A percentile compares a stretch with the other conserved stretches of the same genome.
Conservation (phyloP, 2,797 vertebrate species). For the Harpagifer antarcticus region DNA sequence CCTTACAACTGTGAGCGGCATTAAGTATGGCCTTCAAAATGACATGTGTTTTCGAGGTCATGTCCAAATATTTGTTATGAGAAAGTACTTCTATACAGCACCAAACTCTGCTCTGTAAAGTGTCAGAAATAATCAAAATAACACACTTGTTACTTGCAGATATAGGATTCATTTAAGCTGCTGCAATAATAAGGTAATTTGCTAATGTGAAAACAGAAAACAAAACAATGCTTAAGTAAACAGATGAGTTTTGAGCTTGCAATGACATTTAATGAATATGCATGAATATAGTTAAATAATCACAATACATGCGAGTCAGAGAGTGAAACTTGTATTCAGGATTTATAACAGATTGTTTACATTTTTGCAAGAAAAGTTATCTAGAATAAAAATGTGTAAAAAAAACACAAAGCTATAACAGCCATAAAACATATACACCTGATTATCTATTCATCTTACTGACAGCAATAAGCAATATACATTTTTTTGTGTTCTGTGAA, state of each 20-base stretch:
- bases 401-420: slow-evolving; percentile 26
- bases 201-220: slow-evolving; percentile 13
- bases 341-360: slow-evolving; percentile 13
- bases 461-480: slow-evolving; percentile 19
- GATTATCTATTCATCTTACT: neutral
- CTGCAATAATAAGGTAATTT: slow-evolving; percentile 14
- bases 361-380: slow-evolving; percentile 32
- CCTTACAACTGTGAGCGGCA: slow-evolving; percentile 24
- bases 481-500: slow-evolving; percentile 18
- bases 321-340: slow-evolving; percentile 1
- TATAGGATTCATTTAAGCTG: slow-evolving; percentile 51
- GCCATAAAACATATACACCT: neutral
- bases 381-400: slow-evolving; percentile 43
- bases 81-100: neutral
- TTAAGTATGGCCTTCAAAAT: neutral
- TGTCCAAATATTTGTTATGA: neutral
- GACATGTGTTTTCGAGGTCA: slow-evolving; percentile 5
- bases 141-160: neutral
- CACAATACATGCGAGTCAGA: slow-evolving; percentile 10
- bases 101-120: neutral
- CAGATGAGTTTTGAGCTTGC: slow-evolving; percentile 10
- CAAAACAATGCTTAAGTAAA: slow-evolving; percentile 6
- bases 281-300: slow-evolving; percentile 28
- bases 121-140: neutral
- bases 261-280: slow-evolving; percentile 58